A percentile compares a stretch with the other conserved stretches of the same genome.
Evolutionary conservation across 2,888 invertebrate species (phyloP).

Genomic region (Stenchaetothrips biformis): DNA sequence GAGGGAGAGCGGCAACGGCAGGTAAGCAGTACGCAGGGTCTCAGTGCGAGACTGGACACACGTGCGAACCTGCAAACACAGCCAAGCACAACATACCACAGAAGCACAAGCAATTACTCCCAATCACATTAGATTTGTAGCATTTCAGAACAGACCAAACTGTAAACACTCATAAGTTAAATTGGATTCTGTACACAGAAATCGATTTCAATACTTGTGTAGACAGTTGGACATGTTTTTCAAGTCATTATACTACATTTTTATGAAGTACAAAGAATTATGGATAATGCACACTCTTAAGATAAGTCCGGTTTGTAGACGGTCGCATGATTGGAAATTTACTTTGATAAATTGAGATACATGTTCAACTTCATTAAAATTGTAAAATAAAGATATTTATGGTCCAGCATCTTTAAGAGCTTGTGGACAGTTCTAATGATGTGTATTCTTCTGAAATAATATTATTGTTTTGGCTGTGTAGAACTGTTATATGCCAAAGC

Average conservation of each 20-base stretch:
- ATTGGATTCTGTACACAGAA: not conserved
- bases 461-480: too few species aligned
- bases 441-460: too few species aligned
- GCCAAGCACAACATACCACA: slow-evolving; percentile 24
- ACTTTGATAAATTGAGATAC: not conserved
- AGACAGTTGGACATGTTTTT: not conserved
- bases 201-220: not conserved
- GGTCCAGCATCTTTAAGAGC: too few species aligned
- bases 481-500: too few species aligned
- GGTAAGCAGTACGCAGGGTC: slow-evolving; percentile 22
- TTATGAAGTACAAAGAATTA: not conserved
- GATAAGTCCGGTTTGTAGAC: too few species aligned
- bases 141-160: not conserved
- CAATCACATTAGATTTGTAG: slow-evolving; percentile 14
- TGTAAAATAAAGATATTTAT: not conserved
- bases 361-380: not conserved
- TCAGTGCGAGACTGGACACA: slow-evolving; percentile 22
- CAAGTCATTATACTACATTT: not conserved
- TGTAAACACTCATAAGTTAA: slow-evolving; percentile 4
- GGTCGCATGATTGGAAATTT: not conserved
- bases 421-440: too few species aligned
- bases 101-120: slow-evolving; percentile 15
- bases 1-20: slow-evolving; percentile 22
- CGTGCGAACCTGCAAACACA: slow-evolving; percentile 24
- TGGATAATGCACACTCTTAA: not conserved